These are phyloP conservation scores for Australoheros scitulus DNA, from an alignment of 2,113 vertebrate genomes.

Conservation along the genomic window DNA sequence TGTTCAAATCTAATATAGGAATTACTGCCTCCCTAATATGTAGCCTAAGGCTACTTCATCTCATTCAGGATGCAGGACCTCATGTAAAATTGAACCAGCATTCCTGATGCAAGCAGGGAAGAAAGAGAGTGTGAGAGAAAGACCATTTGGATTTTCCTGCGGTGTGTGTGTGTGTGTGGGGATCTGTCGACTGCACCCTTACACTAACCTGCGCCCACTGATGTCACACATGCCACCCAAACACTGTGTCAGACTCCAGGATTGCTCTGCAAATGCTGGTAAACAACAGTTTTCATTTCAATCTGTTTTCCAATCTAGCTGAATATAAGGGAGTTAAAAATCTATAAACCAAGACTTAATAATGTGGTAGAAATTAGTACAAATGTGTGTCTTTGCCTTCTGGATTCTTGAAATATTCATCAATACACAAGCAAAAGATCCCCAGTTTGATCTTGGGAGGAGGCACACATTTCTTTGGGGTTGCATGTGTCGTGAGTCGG, in stretches of 20 bases:
- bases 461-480: no score
- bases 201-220: conserved; percentile 30
- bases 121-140: background rate
- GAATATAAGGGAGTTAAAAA: background rate
- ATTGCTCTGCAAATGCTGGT: background rate
- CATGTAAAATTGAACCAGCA: conserved; percentile 45
- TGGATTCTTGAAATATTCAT: no score
- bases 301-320: background rate
- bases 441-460: no score
- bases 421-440: no score
- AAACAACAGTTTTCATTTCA: background rate
- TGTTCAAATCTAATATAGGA: conserved; percentile 10
- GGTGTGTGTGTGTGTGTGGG: conserved; percentile 64
- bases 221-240: conserved; percentile 31
- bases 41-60: background rate
- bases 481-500: no score
- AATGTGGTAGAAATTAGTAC: background rate
- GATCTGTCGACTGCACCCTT: conserved; percentile 36
- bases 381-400: background rate
- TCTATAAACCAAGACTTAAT: background rate
- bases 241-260: conserved; percentile 20
- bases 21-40: conserved; percentile 6
- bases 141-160: conserved; percentile 44
- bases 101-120: conserved; percentile 40
- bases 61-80: conserved; percentile 12